Base-by-base conservation (phyloP, 2,113 vertebrate species). In the Chlamydotis undulata region DNA sequence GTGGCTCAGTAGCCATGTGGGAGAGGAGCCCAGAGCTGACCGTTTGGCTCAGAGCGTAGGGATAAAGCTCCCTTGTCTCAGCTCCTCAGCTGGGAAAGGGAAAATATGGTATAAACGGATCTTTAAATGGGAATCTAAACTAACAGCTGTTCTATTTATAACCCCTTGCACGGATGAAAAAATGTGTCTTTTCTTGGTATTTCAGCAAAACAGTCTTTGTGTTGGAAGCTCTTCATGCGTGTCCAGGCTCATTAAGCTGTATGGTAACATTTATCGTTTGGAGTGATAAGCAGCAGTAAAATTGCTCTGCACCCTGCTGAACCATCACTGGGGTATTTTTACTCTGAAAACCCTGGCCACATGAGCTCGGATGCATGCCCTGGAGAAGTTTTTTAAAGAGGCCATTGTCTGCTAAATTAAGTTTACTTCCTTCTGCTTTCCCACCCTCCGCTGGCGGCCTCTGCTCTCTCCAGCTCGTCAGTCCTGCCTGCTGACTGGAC, bases 81-180 rank as follows among this genome's bases (percentile, higher is more conserved):
- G 43, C 85, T 81, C 68, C 56, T 83, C 73, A 73, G 52, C 69
- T 87, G 78, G 74, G 69, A 94, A 93, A 84, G 88, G 90, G 35
- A 55, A 75, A 89, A 90, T 73, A 73, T 26, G 94, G 60, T 59
- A 50, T 79, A 89, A 95, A 69, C 16, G 4, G 7, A 35, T 86
- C 52, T 16, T 86, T 84, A 90, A 69, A 63, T 81, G 77, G 73
- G 52, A 43, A 26, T 43, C 81, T 94, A 86, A 90, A 63, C 73
- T 64, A 78, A 53, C 90, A 81, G 60, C 73, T 85, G 47, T 83
- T 88, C 92, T 97, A 96, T 97, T 97, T 96, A 93, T 95, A 96
- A 96, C 68, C 67, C n/a, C 49, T 13, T 70, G 28, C 67, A 45
- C 79, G 67, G 85, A 79, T 83, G 43, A 90, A 88, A 87, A 67